Base-by-base conservation (phyloP, 2,113 vertebrate genomes). In the Phalacrocorax pelagicus region DNA sequence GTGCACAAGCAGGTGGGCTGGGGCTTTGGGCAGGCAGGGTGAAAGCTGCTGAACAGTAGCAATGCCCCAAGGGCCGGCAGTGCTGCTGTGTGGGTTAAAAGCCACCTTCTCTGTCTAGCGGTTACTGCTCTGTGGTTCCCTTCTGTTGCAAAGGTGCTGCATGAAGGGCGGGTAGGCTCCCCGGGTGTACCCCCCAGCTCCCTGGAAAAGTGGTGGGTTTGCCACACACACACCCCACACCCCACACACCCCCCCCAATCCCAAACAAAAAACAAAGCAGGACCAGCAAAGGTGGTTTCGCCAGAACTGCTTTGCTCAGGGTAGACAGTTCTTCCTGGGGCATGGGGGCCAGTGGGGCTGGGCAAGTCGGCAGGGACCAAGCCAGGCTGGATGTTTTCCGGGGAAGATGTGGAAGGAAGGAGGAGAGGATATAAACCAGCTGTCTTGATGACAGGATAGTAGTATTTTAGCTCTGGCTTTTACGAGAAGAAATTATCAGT, bases 321-420 rank as follows among this genome's bases (percentile, higher is more conserved):
- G 26, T 51, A 7, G 34, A 17, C 2, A 0, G 52, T 20, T 87
- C 17, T 15, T 74, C 10, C 24, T 65, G 70, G 32, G 38, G 15
- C 0, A 0, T 5, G 1, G 36, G 51, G 57, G 66, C 46, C 67
- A 10, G 19, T 6, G 22, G 18, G 26, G 18, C 46, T 69, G 44
- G 23, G 49, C 4, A 4, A 54, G 40, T 61, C 0, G 1, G 24
- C 46, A 14, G 84, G 40, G 51, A 18, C 38, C 0, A 0, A 17
- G 46, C 57, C 55, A n/a, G 36, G 40, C 6, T 0, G 57, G 77
- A 63, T 81, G 29, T 86, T 94, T 94, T 91, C 55, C 10, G 21
- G 57, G 24, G 71, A 81, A 89, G 67, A 91, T 85, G 57, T 92
- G 72, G 69, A 93, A 88, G 72, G 79, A 85, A 66, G 38, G 46